A percentile compares a stretch with the other conserved stretches of the same genome.
Evolutionary conservation across 2,113 vertebrate species (phyloP).

Genomic region (Syrrhaptes paradoxus): DNA sequence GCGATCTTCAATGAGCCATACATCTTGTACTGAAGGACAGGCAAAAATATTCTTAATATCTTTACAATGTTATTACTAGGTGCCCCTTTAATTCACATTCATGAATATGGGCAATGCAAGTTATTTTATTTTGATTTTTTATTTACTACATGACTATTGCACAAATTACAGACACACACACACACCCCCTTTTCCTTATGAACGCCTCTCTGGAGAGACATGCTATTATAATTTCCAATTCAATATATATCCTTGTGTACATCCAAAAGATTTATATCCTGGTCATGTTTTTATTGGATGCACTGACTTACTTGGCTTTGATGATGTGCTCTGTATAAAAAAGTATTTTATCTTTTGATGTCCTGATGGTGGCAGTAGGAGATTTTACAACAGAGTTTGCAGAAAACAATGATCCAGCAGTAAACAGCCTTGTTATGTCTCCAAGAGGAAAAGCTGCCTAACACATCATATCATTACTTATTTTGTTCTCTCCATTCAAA

Average conservation of each 20-base stretch:
- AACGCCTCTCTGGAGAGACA: neutral
- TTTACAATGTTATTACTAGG: neutral
- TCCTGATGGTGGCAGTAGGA: slow-evolving; percentile 59
- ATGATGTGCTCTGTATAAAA: neutral
- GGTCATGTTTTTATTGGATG: neutral
- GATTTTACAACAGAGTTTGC: neutral
- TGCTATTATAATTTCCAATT: neutral
- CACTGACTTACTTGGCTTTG: neutral
- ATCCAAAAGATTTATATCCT: neutral
- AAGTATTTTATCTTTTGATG: neutral
- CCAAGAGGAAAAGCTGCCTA: neutral
- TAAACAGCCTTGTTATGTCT: slow-evolving; percentile 10
- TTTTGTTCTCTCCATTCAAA: neutral
- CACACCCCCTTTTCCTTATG: neutral
- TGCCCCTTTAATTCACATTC: neutral
- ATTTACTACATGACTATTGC: neutral
- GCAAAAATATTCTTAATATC: neutral
- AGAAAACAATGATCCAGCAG: neutral
- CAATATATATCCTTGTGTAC: neutral
- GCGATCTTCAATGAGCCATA: neutral
- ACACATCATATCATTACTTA: neutral
- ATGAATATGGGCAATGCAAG: neutral
- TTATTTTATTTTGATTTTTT: neutral
- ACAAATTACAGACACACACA: neutral
- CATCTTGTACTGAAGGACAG: neutral